phyloP scores from a whole-genome alignment of 1,140 invertebrate species.

The Saccostrea glomerata region DNA sequence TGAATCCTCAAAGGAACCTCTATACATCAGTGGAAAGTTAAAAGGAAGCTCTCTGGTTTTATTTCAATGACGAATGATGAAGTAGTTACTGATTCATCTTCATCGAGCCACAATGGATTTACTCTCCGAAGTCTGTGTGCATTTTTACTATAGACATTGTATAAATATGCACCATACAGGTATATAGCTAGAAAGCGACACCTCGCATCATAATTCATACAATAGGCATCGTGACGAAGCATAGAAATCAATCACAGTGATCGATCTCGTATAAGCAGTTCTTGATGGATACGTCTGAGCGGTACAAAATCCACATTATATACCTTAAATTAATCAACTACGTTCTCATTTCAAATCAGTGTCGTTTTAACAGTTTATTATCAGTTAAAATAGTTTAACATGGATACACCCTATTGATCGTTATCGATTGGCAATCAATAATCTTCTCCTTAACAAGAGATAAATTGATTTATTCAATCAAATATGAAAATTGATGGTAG shows the following conservation, averaged over 20 bases:
- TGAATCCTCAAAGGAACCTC: too few species aligned
- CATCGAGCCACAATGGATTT: constrained; percentile 17
- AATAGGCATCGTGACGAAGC: constrained; percentile 29
- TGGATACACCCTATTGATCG: constrained; percentile 31
- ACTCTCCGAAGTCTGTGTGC: constrained; percentile 1
- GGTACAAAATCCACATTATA: constrained; percentile 19
- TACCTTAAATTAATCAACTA: constrained; percentile 37
- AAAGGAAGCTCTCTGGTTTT: constrained; percentile 3
- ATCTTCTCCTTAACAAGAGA: not conserved
- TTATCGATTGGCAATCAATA: constrained; percentile 30
- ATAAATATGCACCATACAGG: not conserved
- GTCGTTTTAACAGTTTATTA: constrained; percentile 26
- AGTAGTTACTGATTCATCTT: constrained; percentile 10
- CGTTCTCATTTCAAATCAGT: constrained; percentile 12
- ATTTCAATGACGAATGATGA: constrained; percentile 33
- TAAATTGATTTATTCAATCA: constrained; percentile 37
- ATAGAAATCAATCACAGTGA: constrained; percentile 24
- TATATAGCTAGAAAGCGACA: not conserved
- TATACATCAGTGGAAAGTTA: not conserved
- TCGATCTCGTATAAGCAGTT: not conserved
- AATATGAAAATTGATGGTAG: constrained; percentile 26
- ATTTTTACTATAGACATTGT: constrained; percentile 10
- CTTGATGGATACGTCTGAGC: constrained; percentile 17
- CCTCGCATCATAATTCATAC: constrained; percentile 30
- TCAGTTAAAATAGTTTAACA: constrained; percentile 35